Evolutionary conservation across 37 sponge, comb jelly and placozoan species (phyloP), one percentile per base, ranked within the genome.

Genomic region (Theonella swinhoei): DNA sequence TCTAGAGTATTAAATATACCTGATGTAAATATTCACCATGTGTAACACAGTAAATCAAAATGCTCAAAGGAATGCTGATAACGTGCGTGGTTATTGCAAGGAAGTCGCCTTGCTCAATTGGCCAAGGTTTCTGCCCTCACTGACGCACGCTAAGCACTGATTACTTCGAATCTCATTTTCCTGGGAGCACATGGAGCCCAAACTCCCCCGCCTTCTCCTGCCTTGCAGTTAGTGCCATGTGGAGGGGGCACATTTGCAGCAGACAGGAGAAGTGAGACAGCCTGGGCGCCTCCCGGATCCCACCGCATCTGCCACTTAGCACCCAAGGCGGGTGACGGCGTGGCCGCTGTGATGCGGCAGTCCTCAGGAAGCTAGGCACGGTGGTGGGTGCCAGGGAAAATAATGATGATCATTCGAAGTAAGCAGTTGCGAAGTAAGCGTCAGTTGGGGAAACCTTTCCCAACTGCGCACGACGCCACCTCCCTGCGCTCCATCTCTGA

Each of bases 341-440:
- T 86, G 87, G 91, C 84, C 91, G 91, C 91, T 91, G 59, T 72
- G 83, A 77, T 54, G 32, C 68, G 68, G 72, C 87, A 62, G 64
- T 67, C 70, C 72, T 71, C 29, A 74, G 78, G 89, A 47, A 47
- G 54, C 54, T 7, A 14, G 54, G 54, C 54, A 47, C 54, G 54
- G 14, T 47, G 54, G 54, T 47, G 11, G 54, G 54, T 47, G 54
- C 54, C 91, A 76, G 70, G 72, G 30, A 28, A 63, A 78, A 42
- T 74, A 47, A 39, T n/a, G 42, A 67, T 36, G 59, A 63, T 43
- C 75, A 74, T 42, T 47, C 80, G 83, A 83, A 82, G 83, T 38
- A 86, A 91, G 87, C 54, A 47, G 54, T 47, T 47, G 54, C 91
- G 91, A 86, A 91, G 91, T 91, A 90, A 90, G 91, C 91, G 65